These are phyloP conservation scores for Apis laboriosa DNA, from an alignment of 1,140 invertebrate species.

Conservation along the genomic window DNA sequence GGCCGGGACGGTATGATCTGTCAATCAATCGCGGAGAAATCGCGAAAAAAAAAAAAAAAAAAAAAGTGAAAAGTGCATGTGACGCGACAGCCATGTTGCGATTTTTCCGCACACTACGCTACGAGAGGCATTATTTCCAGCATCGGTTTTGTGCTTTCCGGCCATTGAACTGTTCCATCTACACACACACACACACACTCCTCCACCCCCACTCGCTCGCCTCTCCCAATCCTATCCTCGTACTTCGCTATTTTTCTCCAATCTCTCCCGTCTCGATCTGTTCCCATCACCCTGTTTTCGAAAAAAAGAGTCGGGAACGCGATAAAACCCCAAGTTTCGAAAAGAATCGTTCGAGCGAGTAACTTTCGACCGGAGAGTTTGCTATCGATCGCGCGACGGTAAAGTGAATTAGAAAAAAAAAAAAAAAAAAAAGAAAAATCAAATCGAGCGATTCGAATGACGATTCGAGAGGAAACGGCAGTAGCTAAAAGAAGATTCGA, in stretches of 20 bases:
- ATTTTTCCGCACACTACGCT: constrained; percentile 57
- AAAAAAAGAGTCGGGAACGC: constrained; percentile 27
- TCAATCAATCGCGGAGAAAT: constrained; percentile 66
- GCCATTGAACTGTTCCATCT: constrained; percentile 60
- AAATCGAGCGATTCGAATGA: no score
- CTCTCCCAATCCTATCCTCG: constrained; percentile 19
- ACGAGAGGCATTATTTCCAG: constrained; percentile 61
- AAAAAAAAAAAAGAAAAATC: not conserved
- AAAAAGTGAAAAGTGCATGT: constrained; percentile 65
- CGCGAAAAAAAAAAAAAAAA: constrained; percentile 54
- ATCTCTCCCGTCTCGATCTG: constrained; percentile 4
- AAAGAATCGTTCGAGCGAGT: not conserved
- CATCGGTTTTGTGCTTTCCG: constrained; percentile 68
- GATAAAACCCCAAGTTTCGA: not conserved
- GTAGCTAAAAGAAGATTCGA: no score
- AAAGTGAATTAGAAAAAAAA: not conserved
- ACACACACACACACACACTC: not conserved
- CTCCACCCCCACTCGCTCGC: not conserved
- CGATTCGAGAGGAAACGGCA: no score
- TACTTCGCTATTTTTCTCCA: constrained; percentile 26
- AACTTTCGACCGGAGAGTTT: not conserved
- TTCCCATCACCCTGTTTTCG: constrained; percentile 8
- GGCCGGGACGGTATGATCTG: constrained; percentile 56
- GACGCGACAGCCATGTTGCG: constrained; percentile 68
- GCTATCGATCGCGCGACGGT: not conserved